Evolutionary conservation across 1,140 invertebrate genomes (phyloP).

Genomic region (Drosophila rhopaloa): DNA sequence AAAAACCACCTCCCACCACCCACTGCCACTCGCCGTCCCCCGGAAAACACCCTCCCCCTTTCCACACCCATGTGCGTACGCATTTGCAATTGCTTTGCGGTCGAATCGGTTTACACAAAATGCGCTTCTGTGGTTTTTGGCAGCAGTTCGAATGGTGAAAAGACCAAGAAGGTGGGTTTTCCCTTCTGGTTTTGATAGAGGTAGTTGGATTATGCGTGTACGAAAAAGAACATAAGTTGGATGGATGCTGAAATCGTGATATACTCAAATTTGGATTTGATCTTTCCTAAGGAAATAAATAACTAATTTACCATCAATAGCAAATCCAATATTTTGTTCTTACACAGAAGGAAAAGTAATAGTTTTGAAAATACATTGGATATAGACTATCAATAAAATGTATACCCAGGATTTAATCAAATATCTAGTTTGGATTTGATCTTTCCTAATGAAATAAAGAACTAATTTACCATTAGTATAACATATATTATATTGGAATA

Average conservation of each 20-base stretch:
- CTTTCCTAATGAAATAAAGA: too few species aligned
- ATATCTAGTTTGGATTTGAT: neutral
- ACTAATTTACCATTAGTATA: neutral
- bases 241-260: constrained; percentile 9
- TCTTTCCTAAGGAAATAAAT: too few species aligned
- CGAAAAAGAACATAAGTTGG: constrained; percentile 5
- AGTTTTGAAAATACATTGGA: too few species aligned
- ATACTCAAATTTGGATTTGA: neutral
- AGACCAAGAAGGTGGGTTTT: neutral
- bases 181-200: constrained; percentile 11
- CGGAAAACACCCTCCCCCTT: neutral
- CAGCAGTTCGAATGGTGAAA: constrained; percentile 24
- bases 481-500: too few species aligned
- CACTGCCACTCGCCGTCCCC: too few species aligned
- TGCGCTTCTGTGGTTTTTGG: constrained; percentile 72
- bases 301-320: neutral
- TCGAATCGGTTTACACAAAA: constrained; percentile 76
- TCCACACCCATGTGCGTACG: constrained; percentile 24
- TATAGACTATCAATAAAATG: too few species aligned
- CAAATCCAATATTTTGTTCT: too few species aligned
- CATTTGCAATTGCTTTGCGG: constrained; percentile 77
- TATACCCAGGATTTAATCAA: too few species aligned
- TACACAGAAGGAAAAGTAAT: too few species aligned
- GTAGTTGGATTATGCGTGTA: neutral
- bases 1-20: neutral